A percentile compares a stretch with the other conserved stretches of the same genome.
Conservation (phyloP, 1,140 invertebrate species). For the Trichoplusia ni region DNA sequence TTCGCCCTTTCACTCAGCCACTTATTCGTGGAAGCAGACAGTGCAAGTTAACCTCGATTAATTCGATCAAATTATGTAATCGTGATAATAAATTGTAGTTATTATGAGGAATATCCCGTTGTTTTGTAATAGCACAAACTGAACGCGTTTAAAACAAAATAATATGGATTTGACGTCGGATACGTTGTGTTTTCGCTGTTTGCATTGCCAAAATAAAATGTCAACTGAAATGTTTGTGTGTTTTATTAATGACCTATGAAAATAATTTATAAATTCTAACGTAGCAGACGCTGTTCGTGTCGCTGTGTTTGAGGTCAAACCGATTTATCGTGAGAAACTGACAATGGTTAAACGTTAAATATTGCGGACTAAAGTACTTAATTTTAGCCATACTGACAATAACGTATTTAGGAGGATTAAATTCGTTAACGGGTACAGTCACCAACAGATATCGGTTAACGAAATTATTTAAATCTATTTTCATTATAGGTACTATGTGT, state of each 20-base stretch:
- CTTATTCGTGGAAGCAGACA: constrained; percentile 12
- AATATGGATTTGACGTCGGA: constrained; percentile 13
- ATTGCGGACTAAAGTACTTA: too few relatives aligned
- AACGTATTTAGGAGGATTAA: too few relatives aligned
- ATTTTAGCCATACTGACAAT: too few relatives aligned
- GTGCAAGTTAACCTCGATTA: constrained; percentile 10
- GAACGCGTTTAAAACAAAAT: not conserved
- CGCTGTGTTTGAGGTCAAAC: too few relatives aligned
- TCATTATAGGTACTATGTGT: too few relatives aligned
- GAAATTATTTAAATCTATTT: too few relatives aligned
- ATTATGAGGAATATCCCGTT: constrained; percentile 40
- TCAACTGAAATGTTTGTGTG: constrained; percentile 7
- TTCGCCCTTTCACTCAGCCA: not conserved
- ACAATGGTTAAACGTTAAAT: too few relatives aligned
- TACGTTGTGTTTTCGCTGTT: constrained; percentile 44
- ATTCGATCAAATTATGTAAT: constrained; percentile 43
- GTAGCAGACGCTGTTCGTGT: too few relatives aligned
- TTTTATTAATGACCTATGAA: not conserved
- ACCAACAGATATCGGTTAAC: too few relatives aligned
- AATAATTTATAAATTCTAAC: not conserved
- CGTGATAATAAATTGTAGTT: constrained; percentile 43
- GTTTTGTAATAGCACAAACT: constrained; percentile 52
- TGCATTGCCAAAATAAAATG: constrained; percentile 45
- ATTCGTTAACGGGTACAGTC: too few relatives aligned
- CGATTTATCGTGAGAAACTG: too few relatives aligned